These are phyloP conservation scores for Melitaea cinxia DNA, from an alignment of 1,140 invertebrate genomes.

Conservation along the genomic window DNA sequence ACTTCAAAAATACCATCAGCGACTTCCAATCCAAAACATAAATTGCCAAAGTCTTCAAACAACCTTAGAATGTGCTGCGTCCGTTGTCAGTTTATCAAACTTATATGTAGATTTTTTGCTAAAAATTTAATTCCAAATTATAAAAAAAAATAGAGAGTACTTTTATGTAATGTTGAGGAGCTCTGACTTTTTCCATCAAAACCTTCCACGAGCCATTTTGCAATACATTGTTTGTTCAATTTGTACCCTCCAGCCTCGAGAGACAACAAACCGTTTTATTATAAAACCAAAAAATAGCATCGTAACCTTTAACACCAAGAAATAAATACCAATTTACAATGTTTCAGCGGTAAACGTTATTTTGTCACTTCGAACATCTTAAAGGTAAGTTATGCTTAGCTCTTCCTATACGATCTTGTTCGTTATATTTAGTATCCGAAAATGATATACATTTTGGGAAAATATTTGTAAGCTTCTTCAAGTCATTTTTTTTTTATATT, in stretches of 20 bases:
- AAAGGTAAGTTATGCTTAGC: slow-evolving; percentile 22
- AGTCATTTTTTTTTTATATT: too few relatives aligned
- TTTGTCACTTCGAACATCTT: slow-evolving; percentile 12
- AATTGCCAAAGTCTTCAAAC: too few relatives aligned
- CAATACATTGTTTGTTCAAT: slow-evolving; percentile 71
- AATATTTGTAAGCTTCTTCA: too few relatives aligned
- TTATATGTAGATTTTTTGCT: too few relatives aligned
- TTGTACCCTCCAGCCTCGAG: slow-evolving; percentile 53
- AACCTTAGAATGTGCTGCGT: too few relatives aligned
- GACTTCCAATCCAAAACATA: too few relatives aligned
- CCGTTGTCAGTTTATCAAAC: too few relatives aligned
- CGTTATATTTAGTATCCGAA: background rate
- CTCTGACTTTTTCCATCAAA: slow-evolving; percentile 33
- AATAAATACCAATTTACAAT: slow-evolving; percentile 9
- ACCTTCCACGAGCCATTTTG: slow-evolving; percentile 58
- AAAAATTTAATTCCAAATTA: too few relatives aligned
- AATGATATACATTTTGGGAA: too few relatives aligned
- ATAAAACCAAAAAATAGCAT: slow-evolving; percentile 13
- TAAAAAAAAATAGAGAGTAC: too few relatives aligned
- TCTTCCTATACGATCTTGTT: slow-evolving; percentile 18
- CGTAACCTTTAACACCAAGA: background rate
- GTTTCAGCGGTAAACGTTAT: background rate
- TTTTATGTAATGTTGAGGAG: slow-evolving; percentile 39
- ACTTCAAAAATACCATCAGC: too few relatives aligned
- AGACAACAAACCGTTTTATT: slow-evolving; percentile 34